phyloP scores from a whole-genome alignment of 1,140 invertebrate species.

The Octopus sinensis region DNA sequence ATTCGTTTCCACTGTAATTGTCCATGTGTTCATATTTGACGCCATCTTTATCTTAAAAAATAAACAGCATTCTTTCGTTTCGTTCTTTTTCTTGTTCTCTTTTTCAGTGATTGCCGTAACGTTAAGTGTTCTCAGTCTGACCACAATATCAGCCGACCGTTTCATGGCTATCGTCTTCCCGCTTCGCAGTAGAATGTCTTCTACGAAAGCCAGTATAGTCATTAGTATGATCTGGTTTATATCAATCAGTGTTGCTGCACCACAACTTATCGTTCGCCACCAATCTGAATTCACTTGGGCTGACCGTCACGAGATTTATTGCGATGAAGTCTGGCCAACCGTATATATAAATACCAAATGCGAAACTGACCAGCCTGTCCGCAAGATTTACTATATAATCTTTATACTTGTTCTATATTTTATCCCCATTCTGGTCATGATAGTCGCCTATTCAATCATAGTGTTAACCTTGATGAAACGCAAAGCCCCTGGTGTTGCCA shows the following conservation, averaged over 20 bases:
- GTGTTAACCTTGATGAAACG: constrained; percentile 42
- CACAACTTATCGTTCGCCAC: constrained; percentile 47
- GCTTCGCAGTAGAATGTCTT: constrained; percentile 36
- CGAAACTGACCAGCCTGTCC: constrained; percentile 26
- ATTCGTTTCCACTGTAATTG: too few relatives aligned
- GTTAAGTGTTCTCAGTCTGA: constrained; percentile 59
- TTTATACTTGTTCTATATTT: constrained; percentile 56
- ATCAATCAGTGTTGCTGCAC: constrained; percentile 49
- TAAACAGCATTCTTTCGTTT: neutral
- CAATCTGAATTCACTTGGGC: constrained; percentile 35
- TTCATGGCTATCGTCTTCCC: constrained; percentile 51
- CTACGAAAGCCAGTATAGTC: constrained; percentile 37
- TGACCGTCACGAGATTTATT: constrained; percentile 45
- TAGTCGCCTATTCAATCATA: constrained; percentile 54
- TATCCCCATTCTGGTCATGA: constrained; percentile 56
- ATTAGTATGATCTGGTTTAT: constrained; percentile 57
- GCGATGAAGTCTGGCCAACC: constrained; percentile 43
- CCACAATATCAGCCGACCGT: constrained; percentile 59
- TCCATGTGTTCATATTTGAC: too few relatives aligned
- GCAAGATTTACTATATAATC: constrained; percentile 54
- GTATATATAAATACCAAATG: constrained; percentile 31
- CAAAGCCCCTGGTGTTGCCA: constrained; percentile 28
- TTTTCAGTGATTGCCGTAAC: constrained; percentile 56
- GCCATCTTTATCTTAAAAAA: too few relatives aligned
- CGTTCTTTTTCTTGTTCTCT: constrained; percentile 18